phyloP scores from a whole-genome alignment of 1,140 invertebrate genomes.

The Eciton burchellii region DNA sequence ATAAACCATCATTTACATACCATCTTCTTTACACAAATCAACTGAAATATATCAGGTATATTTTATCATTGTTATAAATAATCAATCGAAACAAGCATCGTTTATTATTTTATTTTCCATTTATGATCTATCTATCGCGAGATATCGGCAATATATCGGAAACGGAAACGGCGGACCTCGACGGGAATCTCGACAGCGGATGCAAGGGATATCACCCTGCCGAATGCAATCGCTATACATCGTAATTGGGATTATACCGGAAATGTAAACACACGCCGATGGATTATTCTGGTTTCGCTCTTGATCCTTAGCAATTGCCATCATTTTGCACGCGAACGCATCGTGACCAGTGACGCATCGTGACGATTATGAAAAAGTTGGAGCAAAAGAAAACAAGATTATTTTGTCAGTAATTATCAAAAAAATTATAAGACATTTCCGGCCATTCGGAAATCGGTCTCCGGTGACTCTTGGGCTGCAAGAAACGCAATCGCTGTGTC shows the following conservation, averaged over 20 bases:
- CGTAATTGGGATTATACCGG: slow-evolving; percentile 22
- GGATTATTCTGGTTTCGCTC: neutral
- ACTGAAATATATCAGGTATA: slow-evolving; percentile 81
- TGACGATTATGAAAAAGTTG: too few relatives aligned
- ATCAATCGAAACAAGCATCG: slow-evolving; percentile 13
- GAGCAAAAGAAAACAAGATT: too few relatives aligned
- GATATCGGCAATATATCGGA: neutral
- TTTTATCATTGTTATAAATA: slow-evolving; percentile 76
- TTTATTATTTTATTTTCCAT: slow-evolving; percentile 16
- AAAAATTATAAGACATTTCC: neutral
- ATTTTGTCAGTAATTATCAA: neutral
- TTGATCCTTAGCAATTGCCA: neutral
- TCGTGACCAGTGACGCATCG: too few relatives aligned
- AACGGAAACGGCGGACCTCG: too few relatives aligned
- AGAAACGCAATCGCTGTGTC: neutral
- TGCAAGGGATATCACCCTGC: slow-evolving; percentile 40
- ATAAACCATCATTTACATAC: slow-evolving; percentile 83
- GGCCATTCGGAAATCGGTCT: neutral
- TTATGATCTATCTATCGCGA: neutral
- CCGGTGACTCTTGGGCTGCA: neutral
- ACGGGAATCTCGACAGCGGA: slow-evolving; percentile 70
- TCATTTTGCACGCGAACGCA: neutral
- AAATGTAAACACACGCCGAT: slow-evolving; percentile 50
- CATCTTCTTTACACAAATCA: slow-evolving; percentile 84
- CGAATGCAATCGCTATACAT: neutral